Evolutionary conservation across 2,888 invertebrate genomes (phyloP).

Genomic region (Esperia sulphurella): DNA sequence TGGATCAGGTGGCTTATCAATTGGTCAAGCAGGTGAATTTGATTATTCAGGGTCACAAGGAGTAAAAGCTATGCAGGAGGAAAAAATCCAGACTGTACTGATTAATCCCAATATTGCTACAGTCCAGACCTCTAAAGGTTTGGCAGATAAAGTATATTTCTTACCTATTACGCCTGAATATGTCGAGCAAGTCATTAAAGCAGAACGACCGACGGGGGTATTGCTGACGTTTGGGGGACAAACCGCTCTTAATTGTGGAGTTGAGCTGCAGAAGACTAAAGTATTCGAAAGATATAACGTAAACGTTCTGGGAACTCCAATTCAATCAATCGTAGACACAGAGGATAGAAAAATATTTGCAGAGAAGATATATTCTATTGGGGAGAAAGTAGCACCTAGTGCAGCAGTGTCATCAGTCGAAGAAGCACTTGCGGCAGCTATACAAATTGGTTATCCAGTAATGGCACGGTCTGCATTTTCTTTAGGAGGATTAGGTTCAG

Average conservation of each 20-base stretch:
- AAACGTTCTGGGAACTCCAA: slow-evolving; percentile 96
- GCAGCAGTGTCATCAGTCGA: slow-evolving; percentile 93
- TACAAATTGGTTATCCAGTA: slow-evolving; percentile 95
- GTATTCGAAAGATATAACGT: slow-evolving; percentile 94
- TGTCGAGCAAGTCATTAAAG: slow-evolving; percentile 97
- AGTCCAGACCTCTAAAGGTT: slow-evolving; percentile 98
- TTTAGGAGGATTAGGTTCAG: slow-evolving; percentile 98
- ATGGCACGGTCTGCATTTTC: slow-evolving; percentile 98
- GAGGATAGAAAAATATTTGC: slow-evolving; percentile 98
- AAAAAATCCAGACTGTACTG: slow-evolving; percentile 95
- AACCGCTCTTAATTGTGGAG: slow-evolving; percentile 98
- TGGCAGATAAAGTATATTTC: slow-evolving; percentile 99
- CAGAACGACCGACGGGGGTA: slow-evolving; percentile 98
- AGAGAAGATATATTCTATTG: slow-evolving; percentile 91
- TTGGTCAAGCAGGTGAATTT: slow-evolving; percentile 99
- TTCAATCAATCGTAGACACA: slow-evolving; percentile 96
- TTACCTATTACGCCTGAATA: slow-evolving; percentile 96
- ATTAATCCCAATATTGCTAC: slow-evolving; percentile 99
- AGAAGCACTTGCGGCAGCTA: slow-evolving; percentile 93
- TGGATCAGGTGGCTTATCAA: slow-evolving; percentile 96
- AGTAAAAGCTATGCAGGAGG: slow-evolving; percentile 97
- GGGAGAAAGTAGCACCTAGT: slow-evolving; percentile 96
- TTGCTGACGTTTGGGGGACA: slow-evolving; percentile 99
- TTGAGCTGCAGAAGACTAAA: slow-evolving; percentile 90
- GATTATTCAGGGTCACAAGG: slow-evolving; percentile 99